A percentile compares a stretch with the other conserved stretches of the same genome.
These are phyloP conservation scores for Gymnorhina tibicen DNA, from an alignment of 2,113 vertebrate genomes.

Conservation along the genomic window DNA sequence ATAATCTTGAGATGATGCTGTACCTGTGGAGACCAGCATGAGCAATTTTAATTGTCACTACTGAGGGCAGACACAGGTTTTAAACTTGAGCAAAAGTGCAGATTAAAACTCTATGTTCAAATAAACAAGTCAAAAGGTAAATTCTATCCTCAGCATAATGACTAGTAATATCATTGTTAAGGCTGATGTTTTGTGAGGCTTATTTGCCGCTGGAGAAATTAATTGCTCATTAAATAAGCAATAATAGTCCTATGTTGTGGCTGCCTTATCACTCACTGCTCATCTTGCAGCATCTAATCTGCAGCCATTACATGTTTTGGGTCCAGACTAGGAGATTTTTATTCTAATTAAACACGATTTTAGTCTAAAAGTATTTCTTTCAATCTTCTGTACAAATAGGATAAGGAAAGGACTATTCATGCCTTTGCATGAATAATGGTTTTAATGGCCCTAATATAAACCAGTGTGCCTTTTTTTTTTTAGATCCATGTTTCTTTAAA, in stretches of 20 bases:
- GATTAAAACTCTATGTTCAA: neutral
- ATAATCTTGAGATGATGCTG: neutral
- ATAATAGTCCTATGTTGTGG: neutral
- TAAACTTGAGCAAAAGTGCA: neutral
- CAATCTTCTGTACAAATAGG: neutral
- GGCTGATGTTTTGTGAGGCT: neutral
- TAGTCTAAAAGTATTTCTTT: neutral
- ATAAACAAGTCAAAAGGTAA: neutral
- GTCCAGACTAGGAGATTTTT: neutral
- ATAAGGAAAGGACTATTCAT: neutral
- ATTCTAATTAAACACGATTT: neutral
- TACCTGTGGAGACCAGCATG: accelerated
- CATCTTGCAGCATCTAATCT: neutral
- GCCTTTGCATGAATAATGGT: neutral
- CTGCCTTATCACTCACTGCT: neutral
- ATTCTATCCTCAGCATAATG: neutral
- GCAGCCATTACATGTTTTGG: neutral
- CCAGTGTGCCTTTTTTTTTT: neutral
- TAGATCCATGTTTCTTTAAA: neutral
- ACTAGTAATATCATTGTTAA: neutral
- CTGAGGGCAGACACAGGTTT: neutral
- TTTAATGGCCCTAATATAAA: neutral
- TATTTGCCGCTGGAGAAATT: neutral
- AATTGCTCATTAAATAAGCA: neutral
- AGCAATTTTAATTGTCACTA: neutral